Percentiles rank a stretch among this genome's conserved stretches.
Evolutionary conservation across 1,140 invertebrate genomes (phyloP).

Genomic region (Galleria mellonella): DNA sequence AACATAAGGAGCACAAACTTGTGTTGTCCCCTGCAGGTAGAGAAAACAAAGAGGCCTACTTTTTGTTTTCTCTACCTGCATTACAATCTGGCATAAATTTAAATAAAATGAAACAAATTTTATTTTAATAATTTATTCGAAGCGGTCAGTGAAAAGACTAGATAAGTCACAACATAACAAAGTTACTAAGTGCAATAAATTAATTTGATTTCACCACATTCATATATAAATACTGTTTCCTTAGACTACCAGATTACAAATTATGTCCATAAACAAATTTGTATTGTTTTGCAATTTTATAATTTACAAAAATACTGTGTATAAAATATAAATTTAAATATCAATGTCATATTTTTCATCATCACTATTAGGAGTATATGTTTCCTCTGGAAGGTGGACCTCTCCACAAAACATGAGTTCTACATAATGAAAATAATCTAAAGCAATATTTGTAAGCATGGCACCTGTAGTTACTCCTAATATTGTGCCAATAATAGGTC

Average conservation of each 20-base stretch:
- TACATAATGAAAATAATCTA: constrained; percentile 71
- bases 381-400: constrained; percentile 56
- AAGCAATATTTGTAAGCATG: constrained; percentile 65
- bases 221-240: constrained; percentile 4
- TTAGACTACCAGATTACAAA: constrained; percentile 17
- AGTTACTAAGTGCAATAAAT: constrained; percentile 15
- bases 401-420: constrained; percentile 69
- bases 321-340: constrained; percentile 30
- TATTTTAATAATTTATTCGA: constrained; percentile 20
- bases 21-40: too few relatives aligned
- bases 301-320: neutral
- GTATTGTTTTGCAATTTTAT: constrained; percentile 1
- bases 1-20: too few relatives aligned
- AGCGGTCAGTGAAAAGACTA: constrained; percentile 27
- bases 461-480: constrained; percentile 61
- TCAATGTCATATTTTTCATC: constrained; percentile 73
- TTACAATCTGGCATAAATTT: too few relatives aligned
- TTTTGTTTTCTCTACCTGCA: neutral
- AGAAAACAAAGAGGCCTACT: too few relatives aligned
- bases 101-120: too few relatives aligned
- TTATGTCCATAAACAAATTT: constrained; percentile 3
- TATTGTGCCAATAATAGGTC: constrained; percentile 56
- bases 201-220: neutral
- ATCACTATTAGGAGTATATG: constrained; percentile 65
- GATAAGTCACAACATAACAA: constrained; percentile 8